phyloP scores from a whole-genome alignment of 2,888 invertebrate genomes.

The Tromatobia lineatoria region DNA sequence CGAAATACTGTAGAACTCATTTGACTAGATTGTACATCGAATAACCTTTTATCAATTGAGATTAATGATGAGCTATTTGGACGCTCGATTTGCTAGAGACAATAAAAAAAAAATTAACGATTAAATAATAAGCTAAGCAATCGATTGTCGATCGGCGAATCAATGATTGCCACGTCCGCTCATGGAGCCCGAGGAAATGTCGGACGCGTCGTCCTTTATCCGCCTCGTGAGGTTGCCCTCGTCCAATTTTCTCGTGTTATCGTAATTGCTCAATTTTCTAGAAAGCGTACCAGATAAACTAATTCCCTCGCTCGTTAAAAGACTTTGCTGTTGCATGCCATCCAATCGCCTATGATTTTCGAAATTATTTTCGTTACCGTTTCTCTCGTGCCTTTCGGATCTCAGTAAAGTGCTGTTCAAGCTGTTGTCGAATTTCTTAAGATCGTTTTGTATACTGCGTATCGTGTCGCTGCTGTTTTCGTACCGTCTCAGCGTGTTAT shows the following conservation, averaged over 20 bases:
- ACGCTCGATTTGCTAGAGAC: conserved; percentile 37
- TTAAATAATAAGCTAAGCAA: conserved; percentile 48
- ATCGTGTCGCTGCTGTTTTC: conserved; percentile 79
- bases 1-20: conserved; percentile 18
- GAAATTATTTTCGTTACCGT: conserved; percentile 78
- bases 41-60: conserved; percentile 6
- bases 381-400: conserved; percentile 79
- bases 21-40: conserved; percentile 25
- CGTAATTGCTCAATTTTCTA: conserved; percentile 80
- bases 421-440: conserved; percentile 81
- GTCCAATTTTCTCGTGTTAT: conserved; percentile 78
- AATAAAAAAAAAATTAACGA: conserved; percentile 28
- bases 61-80: conserved; percentile 1
- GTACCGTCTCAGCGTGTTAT: conserved; percentile 77
- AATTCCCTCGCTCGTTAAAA: conserved; percentile 77
- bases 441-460: conserved; percentile 81
- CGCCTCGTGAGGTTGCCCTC: conserved; percentile 78
- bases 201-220: conserved; percentile 77
- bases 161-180: conserved; percentile 78
- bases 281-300: conserved; percentile 78
- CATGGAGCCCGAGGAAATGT: conserved; percentile 79
- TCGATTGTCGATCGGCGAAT: conserved; percentile 45
- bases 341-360: conserved; percentile 77
- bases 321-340: conserved; percentile 64
- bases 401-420: conserved; percentile 78